Conservation (phyloP, 2,113 vertebrate genomes). For the Emydocephalus ijimae region DNA sequence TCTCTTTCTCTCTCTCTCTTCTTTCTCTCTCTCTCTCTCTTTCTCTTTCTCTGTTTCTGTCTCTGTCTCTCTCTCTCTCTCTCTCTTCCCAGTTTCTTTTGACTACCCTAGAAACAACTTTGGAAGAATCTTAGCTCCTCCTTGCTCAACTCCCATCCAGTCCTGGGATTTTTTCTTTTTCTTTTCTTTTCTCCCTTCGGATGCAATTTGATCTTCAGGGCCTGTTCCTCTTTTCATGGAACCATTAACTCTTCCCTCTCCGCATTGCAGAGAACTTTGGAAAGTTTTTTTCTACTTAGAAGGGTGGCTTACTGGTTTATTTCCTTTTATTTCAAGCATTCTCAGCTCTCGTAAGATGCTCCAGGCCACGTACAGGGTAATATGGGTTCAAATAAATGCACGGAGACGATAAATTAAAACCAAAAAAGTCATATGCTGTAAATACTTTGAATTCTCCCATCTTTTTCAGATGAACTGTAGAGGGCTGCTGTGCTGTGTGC, state of each 20-base stretch:
- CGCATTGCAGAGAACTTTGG: not conserved
- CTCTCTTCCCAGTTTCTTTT: not conserved
- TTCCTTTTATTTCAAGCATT: not conserved
- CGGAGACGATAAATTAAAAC: not conserved
- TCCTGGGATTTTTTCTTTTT: conserved; percentile 53
- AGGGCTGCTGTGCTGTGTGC: not conserved
- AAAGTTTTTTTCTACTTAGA: not conserved
- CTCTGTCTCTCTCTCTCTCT: no score
- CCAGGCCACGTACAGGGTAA: not conserved
- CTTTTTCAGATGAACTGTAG: not conserved
- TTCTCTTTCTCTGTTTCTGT: no score
- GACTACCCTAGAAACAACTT: conserved; percentile 6
- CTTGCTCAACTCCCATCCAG: conserved; percentile 27
- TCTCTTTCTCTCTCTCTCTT: no score
- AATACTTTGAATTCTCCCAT: not conserved
- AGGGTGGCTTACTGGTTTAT: not conserved
- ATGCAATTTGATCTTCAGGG: conserved; percentile 66
- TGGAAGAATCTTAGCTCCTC: conserved; percentile 40
- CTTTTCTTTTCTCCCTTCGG: conserved; percentile 63
- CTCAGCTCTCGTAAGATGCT: not conserved
- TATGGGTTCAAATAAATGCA: not conserved
- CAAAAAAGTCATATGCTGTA: not conserved
- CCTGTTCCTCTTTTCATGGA: conserved; percentile 66
- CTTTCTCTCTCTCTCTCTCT: no score
- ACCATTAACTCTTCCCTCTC: conserved; percentile 67